Percentiles rank a stretch among this genome's conserved stretches.
Conservation (phyloP, 1,140 invertebrate genomes). For the Drosophila athabasca region DNA sequence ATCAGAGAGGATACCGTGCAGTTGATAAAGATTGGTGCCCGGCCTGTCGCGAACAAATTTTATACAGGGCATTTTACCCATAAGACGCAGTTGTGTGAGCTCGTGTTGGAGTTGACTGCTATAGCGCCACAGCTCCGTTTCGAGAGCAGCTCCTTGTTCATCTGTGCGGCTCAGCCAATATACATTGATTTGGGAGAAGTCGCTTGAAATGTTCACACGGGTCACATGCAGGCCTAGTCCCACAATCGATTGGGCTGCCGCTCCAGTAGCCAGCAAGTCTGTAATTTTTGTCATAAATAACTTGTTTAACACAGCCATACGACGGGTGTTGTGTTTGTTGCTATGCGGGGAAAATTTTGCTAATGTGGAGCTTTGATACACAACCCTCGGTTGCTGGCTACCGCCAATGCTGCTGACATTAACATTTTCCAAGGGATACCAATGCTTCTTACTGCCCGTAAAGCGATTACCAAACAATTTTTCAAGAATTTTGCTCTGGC, state of each 20-base stretch:
- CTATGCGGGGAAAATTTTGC: slow-evolving; percentile 45
- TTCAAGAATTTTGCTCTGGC: slow-evolving; percentile 66
- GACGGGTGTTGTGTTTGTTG: slow-evolving; percentile 83
- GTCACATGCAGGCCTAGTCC: slow-evolving; percentile 88
- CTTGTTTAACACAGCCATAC: slow-evolving; percentile 88
- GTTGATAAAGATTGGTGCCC: slow-evolving; percentile 84
- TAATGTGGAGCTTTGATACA: slow-evolving; percentile 56
- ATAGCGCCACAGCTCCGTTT: slow-evolving; percentile 85
- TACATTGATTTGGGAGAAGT: slow-evolving; percentile 88
- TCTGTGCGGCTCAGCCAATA: slow-evolving; percentile 87
- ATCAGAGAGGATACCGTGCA: slow-evolving; percentile 85
- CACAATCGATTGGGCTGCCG: slow-evolving; percentile 85
- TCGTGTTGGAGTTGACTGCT: slow-evolving; percentile 87
- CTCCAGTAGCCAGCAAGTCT: slow-evolving; percentile 89
- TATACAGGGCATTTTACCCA: slow-evolving; percentile 89
- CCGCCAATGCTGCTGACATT: slow-evolving; percentile 18
- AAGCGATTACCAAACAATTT: slow-evolving; percentile 70
- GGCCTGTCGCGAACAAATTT: slow-evolving; percentile 88
- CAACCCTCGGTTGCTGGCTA: slow-evolving; percentile 24
- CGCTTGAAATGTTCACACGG: slow-evolving; percentile 86
- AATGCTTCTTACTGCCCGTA: slow-evolving; percentile 65
- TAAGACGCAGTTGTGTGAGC: slow-evolving; percentile 87
- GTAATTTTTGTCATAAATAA: slow-evolving; percentile 92
- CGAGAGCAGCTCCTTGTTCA: slow-evolving; percentile 77
- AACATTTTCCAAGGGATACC: slow-evolving; percentile 52